Evolutionary conservation across 1,140 invertebrate species (phyloP).

Genomic region (Halictus rubicundus): DNA sequence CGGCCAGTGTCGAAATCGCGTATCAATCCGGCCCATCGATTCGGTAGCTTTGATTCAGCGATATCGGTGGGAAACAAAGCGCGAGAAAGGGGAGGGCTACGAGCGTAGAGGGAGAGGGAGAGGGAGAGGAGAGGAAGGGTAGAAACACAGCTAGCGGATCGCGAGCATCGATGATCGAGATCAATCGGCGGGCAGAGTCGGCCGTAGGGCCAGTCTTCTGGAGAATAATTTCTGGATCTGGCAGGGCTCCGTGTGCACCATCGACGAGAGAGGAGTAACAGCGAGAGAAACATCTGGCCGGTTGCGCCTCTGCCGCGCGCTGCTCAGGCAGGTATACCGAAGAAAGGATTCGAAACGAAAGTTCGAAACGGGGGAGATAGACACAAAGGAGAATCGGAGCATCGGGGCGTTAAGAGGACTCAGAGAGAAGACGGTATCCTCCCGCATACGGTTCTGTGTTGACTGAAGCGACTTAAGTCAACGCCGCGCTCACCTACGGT

Average conservation of each 20-base stretch:
- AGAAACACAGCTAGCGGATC: neutral
- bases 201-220: too few relatives aligned
- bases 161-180: conserved; percentile 7
- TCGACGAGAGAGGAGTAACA: neutral
- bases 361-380: conserved; percentile 28
- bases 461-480: conserved; percentile 66
- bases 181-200: neutral
- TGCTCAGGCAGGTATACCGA: neutral
- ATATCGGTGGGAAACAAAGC: neutral
- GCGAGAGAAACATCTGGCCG: too few relatives aligned
- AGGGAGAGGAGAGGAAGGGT: too few relatives aligned
- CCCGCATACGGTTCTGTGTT: conserved; percentile 59
- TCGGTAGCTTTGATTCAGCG: neutral
- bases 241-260: neutral
- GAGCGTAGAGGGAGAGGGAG: too few relatives aligned
- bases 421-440: conserved; percentile 45
- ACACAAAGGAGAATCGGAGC: conserved; percentile 56
- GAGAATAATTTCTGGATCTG: conserved; percentile 17
- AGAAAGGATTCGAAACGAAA: conserved; percentile 24
- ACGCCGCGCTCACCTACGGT: conserved; percentile 57
- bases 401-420: conserved; percentile 53
- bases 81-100: too few relatives aligned
- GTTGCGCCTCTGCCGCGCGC: neutral
- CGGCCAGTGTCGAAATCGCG: neutral
- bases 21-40: conserved; percentile 6